Evolutionary conservation across 2,888 invertebrate genomes (phyloP), one percentile per base, ranked within the genome.

Genomic region (Coleophora deauratella): DNA sequence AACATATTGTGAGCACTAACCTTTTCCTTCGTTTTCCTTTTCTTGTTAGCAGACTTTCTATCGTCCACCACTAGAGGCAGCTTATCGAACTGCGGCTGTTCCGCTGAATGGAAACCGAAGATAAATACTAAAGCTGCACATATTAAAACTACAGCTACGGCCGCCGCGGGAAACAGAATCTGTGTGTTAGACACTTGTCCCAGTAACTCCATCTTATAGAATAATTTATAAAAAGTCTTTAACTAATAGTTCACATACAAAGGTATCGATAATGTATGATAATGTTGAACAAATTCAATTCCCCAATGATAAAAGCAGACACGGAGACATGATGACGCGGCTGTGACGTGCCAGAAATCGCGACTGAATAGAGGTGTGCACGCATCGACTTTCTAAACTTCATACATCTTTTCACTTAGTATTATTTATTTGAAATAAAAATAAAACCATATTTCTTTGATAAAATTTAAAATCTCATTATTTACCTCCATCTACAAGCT

Each of bases 81-180:
- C 75, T 92, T 91, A 65, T 91, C 91, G 72, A 93, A 92, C 65
- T 92, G 91, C 65, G 94, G 94, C 78, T 93, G 93, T 72, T 91
- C 91, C 53, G 92, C 90, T 48, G 91, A 89, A 81, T 91, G 92
- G 79, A 94, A 93, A 49, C 93, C 93, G 74, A 93, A 93, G 51
- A 89, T 89, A 81, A 91, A 93, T 59, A 93, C 92, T 55, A 93
- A 80, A 54, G 91, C 85, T 53, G 91, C 92, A 69, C 90, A 91
- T 56, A 92, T 73, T 66, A 93, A 88, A 59, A 93, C 91, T 66
- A 90, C 87, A 55, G 88, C 78, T 49, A 88, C 88, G 55, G 88
- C 87, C 46, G 88, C 87, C 57, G 85, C 85, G 52, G 86, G 87
- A 58, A 87, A 80, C 52, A 86, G 60, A 59, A 88, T 74, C 73